Percentiles rank a stretch among this genome's conserved stretches.
Conservation (phyloP, 2,113 vertebrate species). For the Psettodes erumei region DNA sequence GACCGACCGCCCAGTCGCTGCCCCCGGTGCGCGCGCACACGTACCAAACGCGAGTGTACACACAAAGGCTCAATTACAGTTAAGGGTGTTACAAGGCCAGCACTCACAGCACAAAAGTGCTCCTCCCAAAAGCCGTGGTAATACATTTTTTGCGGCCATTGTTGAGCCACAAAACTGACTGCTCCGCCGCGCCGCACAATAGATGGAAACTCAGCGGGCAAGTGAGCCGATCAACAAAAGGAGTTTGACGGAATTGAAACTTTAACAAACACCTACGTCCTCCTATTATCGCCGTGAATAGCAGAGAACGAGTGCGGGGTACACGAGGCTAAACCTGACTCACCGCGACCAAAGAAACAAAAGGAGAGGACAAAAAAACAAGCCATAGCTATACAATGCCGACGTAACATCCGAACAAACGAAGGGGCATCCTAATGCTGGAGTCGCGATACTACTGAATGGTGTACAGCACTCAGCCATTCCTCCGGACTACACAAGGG, state of each 20-base stretch:
- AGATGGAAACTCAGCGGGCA: conserved; percentile 14
- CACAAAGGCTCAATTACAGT: conserved; percentile 11
- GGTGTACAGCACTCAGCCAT: too few relatives aligned
- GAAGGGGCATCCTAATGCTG: not conserved
- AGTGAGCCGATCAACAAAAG: conserved; percentile 20
- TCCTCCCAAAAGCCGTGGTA: conserved; percentile 15
- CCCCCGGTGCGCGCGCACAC: too few relatives aligned
- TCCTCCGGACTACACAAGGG: not conserved
- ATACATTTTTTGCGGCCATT: conserved; percentile 21
- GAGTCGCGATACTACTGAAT: not conserved
- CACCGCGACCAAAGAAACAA: too few relatives aligned
- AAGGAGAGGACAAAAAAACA: too few relatives aligned
- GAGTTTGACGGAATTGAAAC: conserved; percentile 1
- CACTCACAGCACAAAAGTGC: not conserved
- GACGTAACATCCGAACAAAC: not conserved
- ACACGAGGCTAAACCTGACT: not conserved
- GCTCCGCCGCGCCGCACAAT: conserved; percentile 23
- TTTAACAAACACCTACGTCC: not conserved
- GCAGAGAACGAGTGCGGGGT: not conserved
- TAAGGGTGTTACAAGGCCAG: conserved; percentile 8
- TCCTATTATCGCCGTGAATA: too few relatives aligned
- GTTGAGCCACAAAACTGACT: conserved; percentile 1
- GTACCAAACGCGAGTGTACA: not conserved
- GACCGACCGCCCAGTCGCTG: conserved; percentile 79
- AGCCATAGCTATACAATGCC: not conserved